A percentile compares a stretch with the other conserved stretches of the same genome.
phyloP scores from a whole-genome alignment of 2,888 invertebrate genomes.

The Neuroscelio doddi region DNA sequence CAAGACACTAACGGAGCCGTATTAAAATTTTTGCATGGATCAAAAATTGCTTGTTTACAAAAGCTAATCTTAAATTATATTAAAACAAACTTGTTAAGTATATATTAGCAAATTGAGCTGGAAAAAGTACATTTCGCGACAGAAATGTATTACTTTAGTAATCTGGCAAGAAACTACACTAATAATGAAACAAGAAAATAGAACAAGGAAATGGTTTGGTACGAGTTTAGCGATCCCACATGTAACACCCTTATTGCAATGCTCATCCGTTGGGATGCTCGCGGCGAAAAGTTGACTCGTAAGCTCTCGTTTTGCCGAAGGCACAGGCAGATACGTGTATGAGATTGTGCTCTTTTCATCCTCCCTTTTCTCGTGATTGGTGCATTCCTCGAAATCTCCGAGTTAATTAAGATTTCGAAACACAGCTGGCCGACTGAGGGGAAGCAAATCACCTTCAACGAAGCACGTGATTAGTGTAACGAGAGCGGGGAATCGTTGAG shows the following conservation, averaged over 20 bases:
- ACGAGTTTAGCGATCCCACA: conserved; percentile 34
- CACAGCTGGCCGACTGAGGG: conserved; percentile 25
- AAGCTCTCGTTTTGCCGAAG: conserved; percentile 43
- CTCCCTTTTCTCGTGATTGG: conserved; percentile 26
- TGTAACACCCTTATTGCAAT: conserved; percentile 37
- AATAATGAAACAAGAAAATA: no score
- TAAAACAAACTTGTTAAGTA: no score
- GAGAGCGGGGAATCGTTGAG: conserved; percentile 15
- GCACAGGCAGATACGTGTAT: conserved; percentile 37
- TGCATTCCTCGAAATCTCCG: conserved; percentile 51
- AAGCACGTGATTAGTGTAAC: conserved; percentile 36
- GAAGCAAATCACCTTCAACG: conserved; percentile 15
- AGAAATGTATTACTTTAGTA: no score
- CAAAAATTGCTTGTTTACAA: no score
- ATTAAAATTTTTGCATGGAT: no score
- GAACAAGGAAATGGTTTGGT: conserved; percentile 5
- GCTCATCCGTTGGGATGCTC: conserved; percentile 22
- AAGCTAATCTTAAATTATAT: no score
- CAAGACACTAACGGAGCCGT: no score
- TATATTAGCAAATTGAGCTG: no score
- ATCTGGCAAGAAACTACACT: no score
- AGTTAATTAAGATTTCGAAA: conserved; percentile 54
- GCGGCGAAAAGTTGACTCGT: conserved; percentile 43
- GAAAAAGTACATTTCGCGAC: no score
- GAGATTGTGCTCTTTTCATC: conserved; percentile 36